These are phyloP conservation scores for Zaprionus lineosus DNA, from an alignment of 2,888 invertebrate genomes.

Conservation along the genomic window DNA sequence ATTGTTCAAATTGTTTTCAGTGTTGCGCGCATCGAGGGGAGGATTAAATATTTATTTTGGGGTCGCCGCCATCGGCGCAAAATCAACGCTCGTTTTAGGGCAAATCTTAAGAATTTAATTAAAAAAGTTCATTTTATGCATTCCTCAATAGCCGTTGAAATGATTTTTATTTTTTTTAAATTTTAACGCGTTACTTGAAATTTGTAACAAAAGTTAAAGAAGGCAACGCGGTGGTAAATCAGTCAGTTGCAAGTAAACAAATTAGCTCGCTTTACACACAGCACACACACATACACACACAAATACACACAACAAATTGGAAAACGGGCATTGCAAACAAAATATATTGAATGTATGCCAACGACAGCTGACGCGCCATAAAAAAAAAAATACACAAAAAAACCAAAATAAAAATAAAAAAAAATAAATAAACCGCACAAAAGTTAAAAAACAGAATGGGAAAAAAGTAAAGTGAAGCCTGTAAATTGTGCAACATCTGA, in stretches of 20 bases:
- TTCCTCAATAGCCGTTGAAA: too few species aligned
- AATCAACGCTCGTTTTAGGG: conserved; percentile 1
- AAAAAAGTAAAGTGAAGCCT: conserved; percentile 23
- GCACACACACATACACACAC: conserved; percentile 16
- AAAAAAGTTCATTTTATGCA: conserved; percentile 61
- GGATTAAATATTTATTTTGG: conserved; percentile 43
- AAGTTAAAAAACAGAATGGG: conserved; percentile 24
- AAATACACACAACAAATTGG: conserved; percentile 8
- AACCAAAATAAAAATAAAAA: conserved; percentile 3
- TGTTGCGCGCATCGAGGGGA: conserved; percentile 17
- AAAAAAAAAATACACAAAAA: conserved; percentile 13
- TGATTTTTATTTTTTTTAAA: too few species aligned
- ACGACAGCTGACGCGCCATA: conserved; percentile 67
- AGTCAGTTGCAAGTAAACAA: conserved; percentile 66
- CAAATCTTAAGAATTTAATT: conserved; percentile 58
- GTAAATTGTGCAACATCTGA: conserved; percentile 73
- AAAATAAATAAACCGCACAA: conserved; percentile 49
- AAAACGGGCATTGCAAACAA: conserved; percentile 45
- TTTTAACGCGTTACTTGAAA: too few species aligned
- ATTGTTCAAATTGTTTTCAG: conserved; percentile 27
- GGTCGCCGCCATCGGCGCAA: background rate
- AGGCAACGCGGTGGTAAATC: conserved; percentile 24
- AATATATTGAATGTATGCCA: conserved; percentile 74
- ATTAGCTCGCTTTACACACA: conserved; percentile 68
- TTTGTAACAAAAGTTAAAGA: conserved; percentile 15